Evolutionary conservation across 2,113 vertebrate species (phyloP), one percentile per base, ranked within the genome.

Genomic region (Oreocharis arfaki): DNA sequence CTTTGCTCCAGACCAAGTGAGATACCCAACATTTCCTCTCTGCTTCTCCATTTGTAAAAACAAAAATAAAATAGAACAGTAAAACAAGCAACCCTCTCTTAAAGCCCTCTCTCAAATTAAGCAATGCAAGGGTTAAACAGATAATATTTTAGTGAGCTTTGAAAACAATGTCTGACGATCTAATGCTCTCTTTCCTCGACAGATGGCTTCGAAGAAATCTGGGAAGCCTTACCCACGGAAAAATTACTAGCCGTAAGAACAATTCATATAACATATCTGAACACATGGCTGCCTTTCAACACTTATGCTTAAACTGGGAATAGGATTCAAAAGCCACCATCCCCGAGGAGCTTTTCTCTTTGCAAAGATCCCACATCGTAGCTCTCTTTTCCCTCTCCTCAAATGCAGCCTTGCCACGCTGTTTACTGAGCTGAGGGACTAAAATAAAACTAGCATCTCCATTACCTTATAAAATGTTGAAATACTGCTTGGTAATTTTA

Each of bases 241-340:
- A 95, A 93, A 94, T 70, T 46, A 78, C 96, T 96, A 96, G 93
- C 95, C 90, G 70, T 80, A 92, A 95, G 95, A 96, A 96, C 95
- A 97, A 96, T 96, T 95, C 92, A 26, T 96, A 37, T 47, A 94
- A 95, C 79, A 86, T 90, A 94, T 84, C 88, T 78, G 95, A 96
- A 96, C 96, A 97, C 95, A 97, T 95, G 95, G 93, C 88, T 97
- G 93, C 92, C 88, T 97, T 97, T 97, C 95, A 95, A 95, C 95
- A 94, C 93, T 96, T 95, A 9, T 41, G 75, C 60, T 80, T 77
- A 80, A 93, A 73, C 88, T 59, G 85, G 88, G 83, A 93, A 74
- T 27, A 59, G 67, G 41, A 96, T 90, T 93, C 93, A 91, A 95
- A 91, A 94, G 85, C 22, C 85, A 95, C 33, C 52, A 81, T 83